Evolutionary conservation across 92 coral and sea anemone genomes (phyloP).

Genomic region (Epizoanthus scotinus): DNA sequence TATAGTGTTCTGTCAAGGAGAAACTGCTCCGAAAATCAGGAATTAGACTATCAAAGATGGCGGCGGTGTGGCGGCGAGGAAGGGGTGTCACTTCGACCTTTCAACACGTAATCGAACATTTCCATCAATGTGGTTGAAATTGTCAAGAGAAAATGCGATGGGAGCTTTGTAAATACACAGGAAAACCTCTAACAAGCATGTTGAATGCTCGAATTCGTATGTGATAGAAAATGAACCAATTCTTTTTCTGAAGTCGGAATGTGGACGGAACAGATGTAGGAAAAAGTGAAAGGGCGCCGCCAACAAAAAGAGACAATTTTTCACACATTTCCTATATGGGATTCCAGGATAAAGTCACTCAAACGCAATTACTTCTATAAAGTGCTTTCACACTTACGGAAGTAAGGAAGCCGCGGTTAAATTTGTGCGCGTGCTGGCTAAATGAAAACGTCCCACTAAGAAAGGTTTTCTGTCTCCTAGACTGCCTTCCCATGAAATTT

Average conservation of each 20-base stretch:
- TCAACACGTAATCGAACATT: conserved; percentile 46
- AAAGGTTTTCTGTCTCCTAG: conserved; percentile 11
- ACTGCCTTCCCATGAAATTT: conserved; percentile 36
- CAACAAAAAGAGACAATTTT: conserved; percentile 44
- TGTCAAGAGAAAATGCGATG: conserved; percentile 32
- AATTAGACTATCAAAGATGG: conserved; percentile 48
- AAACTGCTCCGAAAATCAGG: conserved; percentile 44
- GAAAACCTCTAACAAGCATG: conserved; percentile 37
- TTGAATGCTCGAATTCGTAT: conserved; percentile 12
- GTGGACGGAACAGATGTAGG: conserved; percentile 38
- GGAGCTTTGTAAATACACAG: conserved; percentile 37
- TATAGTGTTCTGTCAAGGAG: conserved; percentile 71
- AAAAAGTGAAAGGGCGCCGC: conserved; percentile 50
- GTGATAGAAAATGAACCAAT: neutral
- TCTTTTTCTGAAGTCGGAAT: conserved; percentile 23
- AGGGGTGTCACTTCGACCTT: conserved; percentile 35
- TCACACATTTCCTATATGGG: conserved; percentile 54
- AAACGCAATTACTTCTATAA: conserved; percentile 59
- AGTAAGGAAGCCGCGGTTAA: conserved; percentile 36
- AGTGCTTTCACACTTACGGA: conserved; percentile 60
- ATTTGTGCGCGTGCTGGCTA: conserved; percentile 35
- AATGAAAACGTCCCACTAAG: conserved; percentile 30
- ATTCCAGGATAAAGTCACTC: conserved; percentile 64
- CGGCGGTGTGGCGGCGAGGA: conserved; percentile 38
- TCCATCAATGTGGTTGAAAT: conserved; percentile 28